Evolutionary conservation across 2,113 vertebrate species (phyloP), one percentile per base, ranked within the genome.

Genomic region (Macrotis lagotis): DNA sequence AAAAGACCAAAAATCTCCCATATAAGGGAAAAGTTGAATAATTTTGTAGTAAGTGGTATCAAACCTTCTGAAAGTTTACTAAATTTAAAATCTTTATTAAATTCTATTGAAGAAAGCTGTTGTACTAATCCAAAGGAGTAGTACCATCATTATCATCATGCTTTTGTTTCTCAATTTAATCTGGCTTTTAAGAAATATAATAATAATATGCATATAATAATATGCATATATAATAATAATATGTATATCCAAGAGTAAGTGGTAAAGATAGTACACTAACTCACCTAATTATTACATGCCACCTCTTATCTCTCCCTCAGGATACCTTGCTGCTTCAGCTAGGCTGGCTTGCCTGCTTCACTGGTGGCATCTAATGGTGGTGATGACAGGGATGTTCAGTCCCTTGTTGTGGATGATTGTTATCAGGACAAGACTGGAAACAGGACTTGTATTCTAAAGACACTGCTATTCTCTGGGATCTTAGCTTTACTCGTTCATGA

Each of bases 51-150:
- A 83, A 83, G 19, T 83, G n/a, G 37, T 19, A 83, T 83, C 66
- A 83, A 44, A 5, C 10, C 66, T 24, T 83, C 66, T 83, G 1
- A 28, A 55, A 55, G 26, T 8, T 28, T 26, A 55, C 8, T 55
- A 88, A 91, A 4, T 19, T 66, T 92, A 51, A 91, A 93, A 89
- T 94, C 31, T 50, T 94, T 47, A 66, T 44, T 44, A 92, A 25
- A 52, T 52, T 91, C 51, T 47, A 37, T 51, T 66, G 50, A 89
- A 89, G 89, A 93, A 44, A n/a, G n/a, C 5, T 51, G 74, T 50
- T 49, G 31, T 92, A n/a, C 52, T 53, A 50, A 51, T 55, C 48
- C 66, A 83, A 83, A 83, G 12, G 88, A 91, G 26, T 11, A 53
- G 37, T 92, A 83, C 47, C 31, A 90, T 48, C 52, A 55, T n/a